Conservation (phyloP, 2,113 vertebrate species). For the Petroica traversi region DNA sequence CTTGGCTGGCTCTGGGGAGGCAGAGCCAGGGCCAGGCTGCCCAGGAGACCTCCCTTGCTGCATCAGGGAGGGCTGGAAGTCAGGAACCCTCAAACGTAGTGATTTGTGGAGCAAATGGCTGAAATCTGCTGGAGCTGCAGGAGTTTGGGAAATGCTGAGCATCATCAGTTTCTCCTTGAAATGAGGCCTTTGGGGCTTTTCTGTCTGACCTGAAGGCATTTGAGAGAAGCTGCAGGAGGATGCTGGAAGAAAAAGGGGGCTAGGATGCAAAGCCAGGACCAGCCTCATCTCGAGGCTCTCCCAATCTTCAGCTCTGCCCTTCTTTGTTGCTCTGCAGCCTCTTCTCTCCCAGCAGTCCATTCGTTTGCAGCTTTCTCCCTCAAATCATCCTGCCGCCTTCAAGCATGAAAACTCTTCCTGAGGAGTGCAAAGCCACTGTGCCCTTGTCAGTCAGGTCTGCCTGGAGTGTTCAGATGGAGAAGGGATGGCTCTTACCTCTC, state of each 20-base stretch:
- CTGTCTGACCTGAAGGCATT: neutral
- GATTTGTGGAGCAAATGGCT: neutral
- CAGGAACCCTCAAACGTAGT: rapidly evolving
- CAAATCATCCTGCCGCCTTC: neutral
- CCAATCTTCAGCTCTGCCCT: neutral
- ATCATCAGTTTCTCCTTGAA: neutral
- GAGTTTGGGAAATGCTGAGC: neutral
- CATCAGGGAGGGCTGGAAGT: neutral
- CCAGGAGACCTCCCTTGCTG: neutral
- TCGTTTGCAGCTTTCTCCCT: neutral
- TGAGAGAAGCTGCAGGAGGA: neutral
- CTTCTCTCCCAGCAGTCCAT: neutral
- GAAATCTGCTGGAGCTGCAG: constrained; percentile 3
- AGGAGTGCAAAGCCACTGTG: neutral
- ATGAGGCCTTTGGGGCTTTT: neutral
- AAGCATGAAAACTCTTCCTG: neutral
- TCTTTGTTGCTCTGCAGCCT: neutral
- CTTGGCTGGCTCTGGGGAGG: neutral
- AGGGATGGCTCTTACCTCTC: neutral
- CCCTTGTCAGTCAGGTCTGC: neutral
- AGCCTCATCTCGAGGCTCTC: neutral
- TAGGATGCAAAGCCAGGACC: neutral
- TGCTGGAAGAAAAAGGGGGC: neutral
- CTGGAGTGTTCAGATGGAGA: neutral
- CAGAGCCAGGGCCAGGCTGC: rapidly evolving